phyloP scores from a whole-genome alignment of 1,140 invertebrate species.

The Platyura marginata region DNA sequence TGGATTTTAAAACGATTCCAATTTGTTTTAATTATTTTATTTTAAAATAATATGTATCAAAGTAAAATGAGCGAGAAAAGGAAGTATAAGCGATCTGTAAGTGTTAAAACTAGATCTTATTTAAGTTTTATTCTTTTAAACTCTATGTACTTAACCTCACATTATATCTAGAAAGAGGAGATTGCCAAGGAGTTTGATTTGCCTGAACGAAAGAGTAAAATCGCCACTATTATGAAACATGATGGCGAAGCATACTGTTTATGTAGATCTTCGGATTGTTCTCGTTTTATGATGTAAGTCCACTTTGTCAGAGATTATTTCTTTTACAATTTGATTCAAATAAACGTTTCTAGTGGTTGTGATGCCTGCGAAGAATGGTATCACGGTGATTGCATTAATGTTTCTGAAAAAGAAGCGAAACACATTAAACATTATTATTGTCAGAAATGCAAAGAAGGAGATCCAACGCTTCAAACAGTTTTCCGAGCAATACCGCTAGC shows the following conservation, averaged over 20 bases:
- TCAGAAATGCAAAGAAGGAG: conserved; percentile 60
- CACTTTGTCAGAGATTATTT: neutral
- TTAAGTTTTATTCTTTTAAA: too few species aligned
- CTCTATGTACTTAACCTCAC: too few species aligned
- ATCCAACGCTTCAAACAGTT: conserved; percentile 59
- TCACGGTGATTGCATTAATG: conserved; percentile 92
- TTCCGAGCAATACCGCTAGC: conserved; percentile 28
- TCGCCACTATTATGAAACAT: conserved; percentile 71
- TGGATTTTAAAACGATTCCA: too few species aligned
- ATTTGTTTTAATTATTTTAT: too few species aligned
- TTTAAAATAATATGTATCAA: too few species aligned
- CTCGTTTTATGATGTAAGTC: conserved; percentile 89
- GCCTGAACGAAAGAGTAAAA: conserved; percentile 80
- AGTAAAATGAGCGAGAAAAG: neutral
- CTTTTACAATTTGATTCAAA: neutral
- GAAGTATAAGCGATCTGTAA: neutral
- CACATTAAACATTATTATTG: conserved; percentile 90
- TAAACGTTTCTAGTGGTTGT: conserved; percentile 49
- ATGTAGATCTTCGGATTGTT: conserved; percentile 80
- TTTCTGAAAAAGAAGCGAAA: conserved; percentile 82
- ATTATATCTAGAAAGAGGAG: conserved; percentile 53
- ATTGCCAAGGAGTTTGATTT: conserved; percentile 78
- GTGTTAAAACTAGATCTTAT: neutral
- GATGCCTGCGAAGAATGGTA: conserved; percentile 98
- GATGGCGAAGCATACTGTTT: conserved; percentile 86